Evolutionary conservation across 1,140 invertebrate species (phyloP), one percentile per base, ranked within the genome.

Genomic region (Apis laboriosa): DNA sequence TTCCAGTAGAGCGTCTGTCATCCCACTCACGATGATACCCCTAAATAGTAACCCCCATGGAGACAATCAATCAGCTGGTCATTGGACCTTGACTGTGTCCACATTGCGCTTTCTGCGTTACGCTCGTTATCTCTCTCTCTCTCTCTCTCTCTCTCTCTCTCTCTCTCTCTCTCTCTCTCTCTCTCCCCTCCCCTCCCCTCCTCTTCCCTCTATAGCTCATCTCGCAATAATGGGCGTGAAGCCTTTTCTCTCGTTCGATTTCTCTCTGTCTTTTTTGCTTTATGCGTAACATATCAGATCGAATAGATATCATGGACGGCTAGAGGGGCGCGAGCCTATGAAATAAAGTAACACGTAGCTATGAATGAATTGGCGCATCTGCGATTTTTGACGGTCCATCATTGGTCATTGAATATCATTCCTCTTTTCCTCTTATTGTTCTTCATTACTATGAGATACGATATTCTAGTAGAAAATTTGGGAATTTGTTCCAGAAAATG

Each of bases 21-120:
- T 87, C 80, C 86, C 85, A 77, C 89, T 92, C 87, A 90, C 89
- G 91, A 92, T 93, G 92, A 93, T 93, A 93, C 90, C 91, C 91
- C 91, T 93, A 92, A 93, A 93, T 90, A 93, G 91, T 87, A 88
- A 91, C 92, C 92, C 91, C 92, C 90, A 89, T 86, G 83, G 91
- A 92, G 92, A 93, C 92, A 94, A 94, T 94, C 93, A 93, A 94
- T 94, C 93, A 94, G 92, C 89, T 86, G 92, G 83, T 91, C 93
- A 93, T 76, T 92, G 92, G 93, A 92, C 92, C 93, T 93, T 94
- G 92, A 94, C 93, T 93, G 88, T 94, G 92, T 94, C 93, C 93
- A 94, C 93, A 94, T 94, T 94, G 92, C 90, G 90, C 91, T 88
- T 90, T 90, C 90, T 89, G 89, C 76, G 67, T 64, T 21, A 60